Evolutionary conservation across 1,140 invertebrate genomes (phyloP).

Genomic region (Octopus sinensis): DNA sequence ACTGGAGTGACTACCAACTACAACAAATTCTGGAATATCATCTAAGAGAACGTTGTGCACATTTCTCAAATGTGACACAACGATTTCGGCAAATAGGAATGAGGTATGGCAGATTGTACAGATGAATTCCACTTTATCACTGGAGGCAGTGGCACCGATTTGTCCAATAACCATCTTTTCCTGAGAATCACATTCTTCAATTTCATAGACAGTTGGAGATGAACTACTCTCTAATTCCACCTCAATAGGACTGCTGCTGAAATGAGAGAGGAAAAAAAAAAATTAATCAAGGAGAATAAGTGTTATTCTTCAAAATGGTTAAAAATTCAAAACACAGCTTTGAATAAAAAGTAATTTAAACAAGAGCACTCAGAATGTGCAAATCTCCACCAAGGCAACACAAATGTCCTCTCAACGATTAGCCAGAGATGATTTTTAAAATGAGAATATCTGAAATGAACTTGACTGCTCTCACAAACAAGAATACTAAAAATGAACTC

Average conservation of each 20-base stretch:
- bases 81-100: neutral
- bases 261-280: neutral
- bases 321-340: too few species aligned
- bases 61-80: neutral
- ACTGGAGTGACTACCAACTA: neutral
- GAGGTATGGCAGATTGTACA: slow-evolving; percentile 3
- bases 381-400: too few species aligned
- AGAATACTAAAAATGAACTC: too few species aligned
- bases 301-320: too few species aligned
- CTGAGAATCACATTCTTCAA: neutral
- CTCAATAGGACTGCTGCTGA: neutral
- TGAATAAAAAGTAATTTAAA: too few species aligned
- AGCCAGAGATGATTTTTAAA: too few species aligned
- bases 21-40: neutral
- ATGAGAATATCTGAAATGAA: too few species aligned
- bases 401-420: too few species aligned
- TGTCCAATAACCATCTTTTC: neutral
- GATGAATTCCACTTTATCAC: slow-evolving; percentile 2
- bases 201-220: neutral
- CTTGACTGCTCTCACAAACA: too few species aligned
- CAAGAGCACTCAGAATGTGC: too few species aligned
- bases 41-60: neutral
- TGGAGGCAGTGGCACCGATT: neutral
- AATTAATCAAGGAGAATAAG: too few species aligned
- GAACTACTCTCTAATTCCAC: neutral